These are phyloP conservation scores for Catharus ustulatus DNA, from an alignment of 2,797 vertebrate species.

Conservation along the genomic window DNA sequence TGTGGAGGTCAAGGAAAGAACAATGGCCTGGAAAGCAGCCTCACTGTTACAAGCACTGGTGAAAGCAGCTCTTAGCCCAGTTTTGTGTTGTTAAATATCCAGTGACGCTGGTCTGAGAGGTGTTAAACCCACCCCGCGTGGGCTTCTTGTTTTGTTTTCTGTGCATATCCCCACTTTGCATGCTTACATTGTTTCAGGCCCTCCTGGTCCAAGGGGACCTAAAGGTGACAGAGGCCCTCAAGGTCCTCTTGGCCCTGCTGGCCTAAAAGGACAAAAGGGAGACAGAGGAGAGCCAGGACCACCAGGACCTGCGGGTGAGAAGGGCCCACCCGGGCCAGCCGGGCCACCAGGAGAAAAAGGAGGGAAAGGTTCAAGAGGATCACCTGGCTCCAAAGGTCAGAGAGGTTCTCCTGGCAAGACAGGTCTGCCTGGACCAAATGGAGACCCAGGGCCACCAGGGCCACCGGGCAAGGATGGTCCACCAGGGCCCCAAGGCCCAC, in stretches of 20 bases:
- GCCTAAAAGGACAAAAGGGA: conserved; percentile 91
- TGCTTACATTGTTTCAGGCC: conserved; percentile 81
- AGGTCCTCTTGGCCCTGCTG: conserved; percentile 84
- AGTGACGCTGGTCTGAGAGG: not conserved
- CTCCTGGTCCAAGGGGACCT: conserved; percentile 91
- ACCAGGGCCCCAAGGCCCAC: conserved; percentile 85
- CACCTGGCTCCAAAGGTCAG: conserved; percentile 89
- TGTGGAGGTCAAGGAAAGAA: not conserved
- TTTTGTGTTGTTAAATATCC: not conserved
- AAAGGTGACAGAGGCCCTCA: conserved; percentile 91
- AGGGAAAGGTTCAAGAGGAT: conserved; percentile 86
- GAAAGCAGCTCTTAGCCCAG: not conserved
- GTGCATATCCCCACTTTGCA: not conserved
- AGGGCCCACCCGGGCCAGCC: conserved; percentile 81
- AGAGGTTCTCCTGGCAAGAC: conserved; percentile 92
- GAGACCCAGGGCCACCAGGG: conserved; percentile 88
- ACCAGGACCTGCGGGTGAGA: conserved; percentile 86
- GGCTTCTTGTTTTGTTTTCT: not conserved
- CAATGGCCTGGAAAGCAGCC: not conserved
- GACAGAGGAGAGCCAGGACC: conserved; percentile 87
- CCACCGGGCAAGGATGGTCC: conserved; percentile 88
- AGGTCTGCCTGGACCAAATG: conserved; percentile 86
- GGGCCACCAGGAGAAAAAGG: conserved; percentile 90
- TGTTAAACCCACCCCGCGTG: not conserved
- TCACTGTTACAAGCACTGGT: not conserved